Base-by-base conservation (phyloP, 2,888 invertebrate species). In the Drosophila ochracea region DNA sequence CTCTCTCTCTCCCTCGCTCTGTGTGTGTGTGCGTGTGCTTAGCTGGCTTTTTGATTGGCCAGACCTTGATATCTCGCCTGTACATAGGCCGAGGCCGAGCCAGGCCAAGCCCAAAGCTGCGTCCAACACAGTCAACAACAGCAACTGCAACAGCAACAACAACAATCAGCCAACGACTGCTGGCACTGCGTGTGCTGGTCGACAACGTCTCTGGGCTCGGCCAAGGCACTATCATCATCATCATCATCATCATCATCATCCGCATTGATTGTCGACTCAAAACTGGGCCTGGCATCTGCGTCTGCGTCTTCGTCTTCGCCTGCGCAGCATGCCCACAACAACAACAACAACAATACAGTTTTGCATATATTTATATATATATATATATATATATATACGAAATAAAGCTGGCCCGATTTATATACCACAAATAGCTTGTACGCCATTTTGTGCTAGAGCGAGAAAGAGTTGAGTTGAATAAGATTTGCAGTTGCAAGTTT, bases 21-120 rank as follows among this genome's bases (percentile, higher is more conserved):
- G 37, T 73, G 59, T 53, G 53, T 68, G 53, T 63, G 59, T 76
- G 73, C 63, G 60, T 61, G 50, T 58, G 78, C 70, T 75, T 83
- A 61, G 73, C 68, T 82, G 80, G 80, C 89, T 86, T 87, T 87
- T 88, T 87, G 87, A 87, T 87, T 87, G 87, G 87, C 89, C 87
- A 87, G 86, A 86, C 85, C 83, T 86, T 86, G 87, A 86, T 86
- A 86, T 68, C 77, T 50, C 49, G 58, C 62, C 68, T 64, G 65
- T 76, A 78, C 70, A 78, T 81, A 80, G 80, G 64, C 80, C 68
- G 60, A 69, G 73, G 39, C 60, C 70, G 59, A 67, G 72, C 62
- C 54, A 71, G 76, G 81, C 82, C 82, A 82, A 81, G 78, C 77
- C 82, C 82, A 83, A 65, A 78, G 64, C 55, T 61, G 59, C 78